Evolutionary conservation across 1,140 invertebrate species (phyloP), one percentile per base, ranked within the genome.

Genomic region (Aethina tumida): DNA sequence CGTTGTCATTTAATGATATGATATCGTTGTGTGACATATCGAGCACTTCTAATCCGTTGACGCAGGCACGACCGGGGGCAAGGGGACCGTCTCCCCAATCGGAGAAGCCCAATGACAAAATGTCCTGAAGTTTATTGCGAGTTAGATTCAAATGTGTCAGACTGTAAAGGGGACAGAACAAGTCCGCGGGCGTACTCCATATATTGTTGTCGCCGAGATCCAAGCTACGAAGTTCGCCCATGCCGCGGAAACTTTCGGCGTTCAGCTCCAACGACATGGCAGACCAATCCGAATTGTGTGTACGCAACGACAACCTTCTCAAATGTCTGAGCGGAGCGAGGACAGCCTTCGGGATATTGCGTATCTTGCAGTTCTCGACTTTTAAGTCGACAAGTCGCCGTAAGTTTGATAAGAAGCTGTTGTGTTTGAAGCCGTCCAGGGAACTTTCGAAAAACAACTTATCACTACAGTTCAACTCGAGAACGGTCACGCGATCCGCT

Each of bases 121-220:
- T 69, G 55, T 86, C 80, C 62, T 81, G 80, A 43, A 89, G 68
- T 57, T 80, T 77, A 64, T 91, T 91, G 52, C 70, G 66, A 14
- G 81, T 82, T 21, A 87, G 55, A 56, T 87, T 86, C n/a, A 87
- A 65, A 33, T 63, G 69, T 36, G 71, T 68, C 24, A 89, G 67
- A 53, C 70, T 75, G 41, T 72, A 72, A 27, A 87, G 64, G 2
- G 78, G 75, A 60, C 84, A 90, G 52, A 91, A 77, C 4, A 84
- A 64, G 22, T 79, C 75, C 6, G 68, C 60, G 24, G 85, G 83
- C 24, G 85, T 64, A 13, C 70, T 79, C 77, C 79, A 83, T 26
- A 90, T 77, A 54, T 86, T 84, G 63, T 89, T 89, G 50, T 81
- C 76, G 35, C 74, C 75, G 6, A 91, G 63, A 64, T 89, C 76